Evolutionary conservation across 2,888 invertebrate species (phyloP).

Genomic region (Lasioglossum pauxillum): DNA sequence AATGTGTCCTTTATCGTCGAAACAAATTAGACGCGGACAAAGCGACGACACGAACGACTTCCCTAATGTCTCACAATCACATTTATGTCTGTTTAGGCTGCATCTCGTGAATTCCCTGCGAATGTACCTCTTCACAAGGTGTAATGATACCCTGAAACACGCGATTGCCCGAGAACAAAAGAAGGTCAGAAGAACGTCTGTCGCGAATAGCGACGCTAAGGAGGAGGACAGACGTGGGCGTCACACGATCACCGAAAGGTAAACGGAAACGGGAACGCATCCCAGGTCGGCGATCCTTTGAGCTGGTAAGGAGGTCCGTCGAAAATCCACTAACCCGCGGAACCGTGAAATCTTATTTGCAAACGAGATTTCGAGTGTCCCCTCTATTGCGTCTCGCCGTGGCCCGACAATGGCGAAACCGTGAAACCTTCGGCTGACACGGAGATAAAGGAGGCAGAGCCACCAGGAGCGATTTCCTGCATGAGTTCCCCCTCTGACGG

Average conservation of each 20-base stretch:
- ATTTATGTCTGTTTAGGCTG: background rate
- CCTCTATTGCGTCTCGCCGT: conserved; percentile 23
- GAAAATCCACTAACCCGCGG: background rate
- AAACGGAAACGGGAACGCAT: conserved; percentile 4
- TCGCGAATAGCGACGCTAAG: conserved; percentile 11
- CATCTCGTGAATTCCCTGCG: background rate
- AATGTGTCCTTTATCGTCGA: background rate
- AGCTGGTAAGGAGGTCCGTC: background rate
- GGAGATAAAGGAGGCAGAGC: conserved; percentile 42
- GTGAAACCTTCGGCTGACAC: conserved; percentile 27
- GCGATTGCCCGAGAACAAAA: conserved; percentile 26
- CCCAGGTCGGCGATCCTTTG: conserved; percentile 15
- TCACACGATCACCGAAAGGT: background rate
- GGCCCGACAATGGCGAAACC: conserved; percentile 31
- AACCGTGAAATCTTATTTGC: conserved; percentile 76
- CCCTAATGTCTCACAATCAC: background rate
- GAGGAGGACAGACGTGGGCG: conserved; percentile 14
- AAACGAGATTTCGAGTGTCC: conserved; percentile 79
- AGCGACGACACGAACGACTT: background rate
- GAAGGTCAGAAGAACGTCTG: conserved; percentile 23
- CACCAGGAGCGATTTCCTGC: conserved; percentile 82
- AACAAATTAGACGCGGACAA: background rate
- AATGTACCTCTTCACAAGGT: background rate
- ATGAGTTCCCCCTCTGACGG: conserved; percentile 76
- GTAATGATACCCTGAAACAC: background rate